Conservation (phyloP, 1,140 invertebrate species). For the Apis dorsata region DNA sequence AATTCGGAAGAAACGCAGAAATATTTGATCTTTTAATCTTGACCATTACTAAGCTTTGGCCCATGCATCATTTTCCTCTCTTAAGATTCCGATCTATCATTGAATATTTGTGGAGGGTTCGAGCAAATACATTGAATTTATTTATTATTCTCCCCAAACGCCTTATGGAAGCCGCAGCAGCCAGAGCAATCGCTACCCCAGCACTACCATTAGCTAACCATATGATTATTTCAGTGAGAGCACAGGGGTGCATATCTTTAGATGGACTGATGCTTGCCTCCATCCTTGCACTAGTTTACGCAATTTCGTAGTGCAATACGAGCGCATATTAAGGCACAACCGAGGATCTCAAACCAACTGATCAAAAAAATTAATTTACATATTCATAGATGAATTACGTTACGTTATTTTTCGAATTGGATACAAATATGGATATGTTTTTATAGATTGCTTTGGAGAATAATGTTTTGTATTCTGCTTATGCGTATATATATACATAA, state of each 20-base stretch:
- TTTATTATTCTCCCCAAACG: conserved; percentile 73
- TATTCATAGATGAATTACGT: conserved; percentile 16
- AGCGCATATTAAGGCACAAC: conserved; percentile 20
- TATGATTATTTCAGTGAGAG: conserved; percentile 79
- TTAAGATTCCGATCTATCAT: conserved; percentile 77
- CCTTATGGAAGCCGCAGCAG: conserved; percentile 63
- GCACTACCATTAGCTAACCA: conserved; percentile 79
- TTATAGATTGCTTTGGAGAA: background rate
- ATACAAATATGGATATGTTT: background rate
- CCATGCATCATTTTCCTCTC: conserved; percentile 54
- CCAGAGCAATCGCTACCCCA: conserved; percentile 73
- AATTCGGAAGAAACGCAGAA: conserved; percentile 43
- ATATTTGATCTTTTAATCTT: conserved; percentile 56
- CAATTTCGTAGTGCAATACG: conserved; percentile 52
- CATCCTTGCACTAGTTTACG: conserved; percentile 34
- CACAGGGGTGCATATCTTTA: conserved; percentile 77
- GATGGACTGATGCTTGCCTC: conserved; percentile 35
- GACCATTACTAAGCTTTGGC: conserved; percentile 10
- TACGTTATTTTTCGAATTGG: conserved; percentile 11
- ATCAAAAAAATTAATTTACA: conserved; percentile 46
- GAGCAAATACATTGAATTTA: conserved; percentile 78
- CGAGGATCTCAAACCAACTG: conserved; percentile 20
- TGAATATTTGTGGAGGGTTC: conserved; percentile 76
- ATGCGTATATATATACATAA: background rate
- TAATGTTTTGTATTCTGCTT: background rate